phyloP scores from a whole-genome alignment of 1,140 invertebrate species.

The Zaprionus vittiger region DNA sequence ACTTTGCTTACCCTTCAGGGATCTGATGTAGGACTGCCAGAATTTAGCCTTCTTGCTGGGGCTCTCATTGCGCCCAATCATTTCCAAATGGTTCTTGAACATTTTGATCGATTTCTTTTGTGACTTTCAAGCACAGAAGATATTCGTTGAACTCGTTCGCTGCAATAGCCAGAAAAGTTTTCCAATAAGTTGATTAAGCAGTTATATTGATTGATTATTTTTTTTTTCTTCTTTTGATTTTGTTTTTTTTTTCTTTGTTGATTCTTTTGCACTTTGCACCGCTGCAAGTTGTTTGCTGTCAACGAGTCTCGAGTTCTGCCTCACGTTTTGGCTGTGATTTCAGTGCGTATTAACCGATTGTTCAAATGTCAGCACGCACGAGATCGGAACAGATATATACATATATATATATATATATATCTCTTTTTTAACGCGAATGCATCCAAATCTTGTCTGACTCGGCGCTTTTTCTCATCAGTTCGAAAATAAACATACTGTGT shows the following conservation, averaged over 20 bases:
- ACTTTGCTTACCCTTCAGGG: conserved; percentile 90
- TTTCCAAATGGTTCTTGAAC: conserved; percentile 95
- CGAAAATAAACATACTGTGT: conserved; percentile 82
- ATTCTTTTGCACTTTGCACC: conserved; percentile 39
- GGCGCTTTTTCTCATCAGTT: conserved; percentile 71
- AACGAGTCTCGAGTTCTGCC: conserved; percentile 29
- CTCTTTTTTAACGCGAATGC: conserved; percentile 33
- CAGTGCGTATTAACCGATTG: conserved; percentile 16
- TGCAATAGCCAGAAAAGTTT: conserved; percentile 85
- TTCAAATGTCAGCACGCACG: conserved; percentile 55
- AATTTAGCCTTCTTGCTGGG: conserved; percentile 96
- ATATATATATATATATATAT: conserved; percentile 14
- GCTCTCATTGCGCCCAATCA: conserved; percentile 95
- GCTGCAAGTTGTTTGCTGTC: conserved; percentile 42
- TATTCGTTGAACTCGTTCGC: conserved; percentile 87
- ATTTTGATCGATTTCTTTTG: conserved; percentile 89
- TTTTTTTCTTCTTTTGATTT: neutral
- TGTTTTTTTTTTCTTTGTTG: neutral
- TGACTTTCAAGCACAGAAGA: conserved; percentile 85
- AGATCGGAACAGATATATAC: conserved; percentile 22
- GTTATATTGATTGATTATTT: conserved; percentile 1
- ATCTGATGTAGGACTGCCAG: conserved; percentile 95
- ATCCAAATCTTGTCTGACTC: conserved; percentile 61
- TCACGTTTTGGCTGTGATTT: conserved; percentile 49
- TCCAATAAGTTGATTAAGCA: conserved; percentile 38